Base-by-base conservation (phyloP, 1,140 invertebrate genomes). In the Lasioglossum baleicum region DNA sequence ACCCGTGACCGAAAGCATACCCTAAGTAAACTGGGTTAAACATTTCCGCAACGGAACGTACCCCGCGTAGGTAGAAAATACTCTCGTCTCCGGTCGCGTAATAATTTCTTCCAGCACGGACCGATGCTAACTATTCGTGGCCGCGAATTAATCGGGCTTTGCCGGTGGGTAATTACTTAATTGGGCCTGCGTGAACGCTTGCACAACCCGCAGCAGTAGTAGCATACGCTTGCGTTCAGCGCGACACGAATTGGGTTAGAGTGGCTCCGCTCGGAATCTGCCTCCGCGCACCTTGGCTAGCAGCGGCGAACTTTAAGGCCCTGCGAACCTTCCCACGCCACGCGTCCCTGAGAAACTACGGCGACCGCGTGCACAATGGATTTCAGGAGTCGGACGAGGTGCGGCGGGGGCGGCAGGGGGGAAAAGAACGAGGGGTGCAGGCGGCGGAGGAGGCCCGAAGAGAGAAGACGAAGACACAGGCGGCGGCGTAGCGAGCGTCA, bases 321-420 rank as follows among this genome's bases (percentile, higher is more conserved):
- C 90, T 93, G 92, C 91, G 92, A 93, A 92, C 88, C 89, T 93
- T 92, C 92, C 90, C 92, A 93, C 92, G 92, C 88, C 81, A 74
- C 81, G 67, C 80, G 85, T 85, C 85, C 84, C 87, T 87, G 91
- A 91, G 90, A 90, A 91, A 88, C 86, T 85, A 87, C 87, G 84
- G 83, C 88, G 85, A 90, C 88, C 83, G 79, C 69, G 82, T 86
- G 89, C 88, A 92, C 91, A 92, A 92, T 91, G 89, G 89, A 87
- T 88, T 85, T 81, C 75, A 85, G 80, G 80, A 86, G 83, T 86
- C 82, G 74, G 65, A 69, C 70, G 70, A 0, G 42, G 65, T 64
- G 80, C 75, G 79, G 70, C 7, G 64, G 31, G 53, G 70, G n/a
- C n/a, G n/a, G n/a, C n/a, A n/a, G n/a, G n/a, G n/a, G n/a, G n/a